phyloP scores from a whole-genome alignment of 1,140 invertebrate species.

The Halesus radiatus region DNA sequence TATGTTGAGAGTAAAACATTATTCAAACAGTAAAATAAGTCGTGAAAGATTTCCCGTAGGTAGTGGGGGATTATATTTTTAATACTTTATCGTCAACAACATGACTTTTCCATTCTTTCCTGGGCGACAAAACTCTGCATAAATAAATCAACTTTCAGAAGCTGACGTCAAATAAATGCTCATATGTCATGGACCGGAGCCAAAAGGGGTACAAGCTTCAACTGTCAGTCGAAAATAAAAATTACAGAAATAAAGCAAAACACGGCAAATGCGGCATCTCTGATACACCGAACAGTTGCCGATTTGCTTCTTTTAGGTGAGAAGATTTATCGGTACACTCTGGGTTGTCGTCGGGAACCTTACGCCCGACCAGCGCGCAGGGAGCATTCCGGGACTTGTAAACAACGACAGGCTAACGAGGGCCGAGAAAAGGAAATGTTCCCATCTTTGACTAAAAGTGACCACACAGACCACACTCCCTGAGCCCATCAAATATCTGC shows the following conservation, averaged over 20 bases:
- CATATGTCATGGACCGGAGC: slow-evolving; percentile 27
- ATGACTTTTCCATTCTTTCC: slow-evolving; percentile 36
- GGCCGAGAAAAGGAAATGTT: neutral
- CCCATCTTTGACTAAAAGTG: too few species aligned
- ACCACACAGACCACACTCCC: neutral
- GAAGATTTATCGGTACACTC: slow-evolving; percentile 24
- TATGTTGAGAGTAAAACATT: neutral
- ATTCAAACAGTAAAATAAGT: neutral
- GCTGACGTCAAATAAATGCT: slow-evolving; percentile 35
- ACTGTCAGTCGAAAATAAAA: slow-evolving; percentile 20
- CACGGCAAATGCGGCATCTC: neutral
- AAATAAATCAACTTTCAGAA: slow-evolving; percentile 38
- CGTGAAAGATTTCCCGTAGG: neutral
- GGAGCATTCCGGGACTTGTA: neutral
- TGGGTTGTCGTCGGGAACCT: neutral
- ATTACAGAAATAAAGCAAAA: slow-evolving; percentile 4
- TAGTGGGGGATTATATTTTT: slow-evolving; percentile 4
- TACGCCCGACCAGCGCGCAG: neutral
- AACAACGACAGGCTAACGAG: neutral
- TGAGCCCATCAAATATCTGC: neutral
- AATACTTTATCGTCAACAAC: slow-evolving; percentile 24
- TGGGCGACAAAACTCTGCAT: slow-evolving; percentile 6
- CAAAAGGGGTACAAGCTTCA: slow-evolving; percentile 19
- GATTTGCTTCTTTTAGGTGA: neutral
- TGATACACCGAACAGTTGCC: neutral